phyloP scores from a whole-genome alignment of 2,113 vertebrate species.

The Micronycteris hirsuta region DNA sequence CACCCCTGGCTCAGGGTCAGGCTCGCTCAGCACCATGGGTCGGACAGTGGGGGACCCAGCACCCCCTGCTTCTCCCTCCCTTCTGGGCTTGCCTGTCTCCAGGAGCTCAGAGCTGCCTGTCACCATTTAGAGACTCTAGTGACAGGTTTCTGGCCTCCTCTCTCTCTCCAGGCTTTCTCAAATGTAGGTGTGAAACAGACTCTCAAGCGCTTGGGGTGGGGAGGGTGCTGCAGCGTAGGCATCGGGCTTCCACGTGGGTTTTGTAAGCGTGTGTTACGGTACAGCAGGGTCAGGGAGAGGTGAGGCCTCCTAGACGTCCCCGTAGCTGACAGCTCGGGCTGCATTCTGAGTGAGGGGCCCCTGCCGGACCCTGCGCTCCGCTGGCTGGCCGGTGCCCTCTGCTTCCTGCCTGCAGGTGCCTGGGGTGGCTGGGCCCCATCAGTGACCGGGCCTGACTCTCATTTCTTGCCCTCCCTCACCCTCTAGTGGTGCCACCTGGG shows the following conservation, averaged over 20 bases:
- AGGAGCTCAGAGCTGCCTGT: neutral
- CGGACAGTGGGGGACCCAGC: accelerated
- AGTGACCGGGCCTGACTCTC: neutral
- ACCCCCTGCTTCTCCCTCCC: neutral
- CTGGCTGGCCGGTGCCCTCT: neutral
- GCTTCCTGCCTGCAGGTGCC: neutral
- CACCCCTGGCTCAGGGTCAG: neutral
- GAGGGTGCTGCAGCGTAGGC: accelerated
- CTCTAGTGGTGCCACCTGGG: constrained; percentile 93
- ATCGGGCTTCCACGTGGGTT: neutral
- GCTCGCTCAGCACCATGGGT: accelerated
- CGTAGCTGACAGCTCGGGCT: neutral
- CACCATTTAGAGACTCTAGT: neutral
- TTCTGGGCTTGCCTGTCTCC: neutral
- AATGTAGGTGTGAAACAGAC: neutral
- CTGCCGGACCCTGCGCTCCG: neutral
- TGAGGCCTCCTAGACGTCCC: neutral
- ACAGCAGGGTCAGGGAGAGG: neutral
- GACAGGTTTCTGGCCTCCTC: neutral
- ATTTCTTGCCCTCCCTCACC: neutral
- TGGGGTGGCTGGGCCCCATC: neutral
- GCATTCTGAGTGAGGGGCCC: neutral
- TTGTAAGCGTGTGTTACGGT: neutral
- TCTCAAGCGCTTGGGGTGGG: too few relatives aligned
- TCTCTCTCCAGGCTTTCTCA: neutral